Evolutionary conservation across 2,888 invertebrate genomes (phyloP).

Genomic region (Dasysyrphus albostriatus): DNA sequence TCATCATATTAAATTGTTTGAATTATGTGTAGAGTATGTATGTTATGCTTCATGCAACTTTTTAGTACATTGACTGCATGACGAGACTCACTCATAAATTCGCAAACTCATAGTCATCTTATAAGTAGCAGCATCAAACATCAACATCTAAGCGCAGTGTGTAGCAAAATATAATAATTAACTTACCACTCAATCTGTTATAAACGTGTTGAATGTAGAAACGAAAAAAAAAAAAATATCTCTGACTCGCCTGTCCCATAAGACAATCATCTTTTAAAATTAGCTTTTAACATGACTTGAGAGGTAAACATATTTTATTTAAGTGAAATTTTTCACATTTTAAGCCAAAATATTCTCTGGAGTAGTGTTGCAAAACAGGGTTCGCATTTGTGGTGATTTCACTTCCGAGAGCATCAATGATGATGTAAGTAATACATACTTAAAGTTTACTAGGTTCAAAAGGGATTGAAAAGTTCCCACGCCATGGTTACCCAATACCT

Average conservation of each 20-base stretch:
- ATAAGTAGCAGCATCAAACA: background rate
- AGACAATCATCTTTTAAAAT: slow-evolving; percentile 4
- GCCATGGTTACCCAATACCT: no score
- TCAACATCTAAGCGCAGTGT: background rate
- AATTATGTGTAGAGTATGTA: background rate
- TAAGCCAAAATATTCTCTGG: background rate
- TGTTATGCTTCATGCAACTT: slow-evolving; percentile 16
- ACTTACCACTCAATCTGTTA: slow-evolving; percentile 14
- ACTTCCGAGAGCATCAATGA: no score
- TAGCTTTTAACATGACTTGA: background rate
- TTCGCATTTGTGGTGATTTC: no score
- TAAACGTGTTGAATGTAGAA: slow-evolving; percentile 1
- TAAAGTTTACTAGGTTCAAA: no score
- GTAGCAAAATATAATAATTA: slow-evolving; percentile 1
- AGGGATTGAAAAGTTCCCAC: no score
- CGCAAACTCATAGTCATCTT: background rate
- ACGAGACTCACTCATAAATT: background rate
- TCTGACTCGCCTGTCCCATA: slow-evolving; percentile 17
- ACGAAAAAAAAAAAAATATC: background rate
- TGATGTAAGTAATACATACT: no score
- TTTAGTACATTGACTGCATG: background rate
- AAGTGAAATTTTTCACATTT: slow-evolving; percentile 8
- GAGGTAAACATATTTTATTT: background rate
- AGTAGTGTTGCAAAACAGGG: background rate
- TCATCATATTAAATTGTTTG: slow-evolving; percentile 11